Conservation (phyloP, 1,140 invertebrate genomes). For the Drosophila sp. region DNA sequence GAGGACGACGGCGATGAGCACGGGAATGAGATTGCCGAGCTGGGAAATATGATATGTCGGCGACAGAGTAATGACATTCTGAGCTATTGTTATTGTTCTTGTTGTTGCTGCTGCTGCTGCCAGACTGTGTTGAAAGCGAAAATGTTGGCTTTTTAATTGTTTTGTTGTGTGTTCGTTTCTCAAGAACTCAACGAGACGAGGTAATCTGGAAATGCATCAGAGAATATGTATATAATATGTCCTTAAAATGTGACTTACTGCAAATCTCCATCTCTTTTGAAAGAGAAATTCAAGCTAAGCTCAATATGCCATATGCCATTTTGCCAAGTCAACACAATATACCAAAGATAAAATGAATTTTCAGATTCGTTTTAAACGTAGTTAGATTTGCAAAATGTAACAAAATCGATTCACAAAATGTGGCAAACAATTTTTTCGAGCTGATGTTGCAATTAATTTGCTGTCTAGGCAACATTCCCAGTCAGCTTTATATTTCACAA, state of each 20-base stretch:
- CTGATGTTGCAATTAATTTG: constrained; percentile 54
- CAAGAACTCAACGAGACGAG: constrained; percentile 5
- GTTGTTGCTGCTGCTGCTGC: neutral
- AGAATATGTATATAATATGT: constrained; percentile 1
- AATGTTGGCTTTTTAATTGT: constrained; percentile 48
- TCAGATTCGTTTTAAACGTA: constrained; percentile 5
- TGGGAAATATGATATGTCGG: constrained; percentile 39
- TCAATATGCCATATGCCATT: neutral
- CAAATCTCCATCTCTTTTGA: constrained; percentile 7
- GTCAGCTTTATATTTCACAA: constrained; percentile 17
- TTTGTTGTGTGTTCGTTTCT: constrained; percentile 28
- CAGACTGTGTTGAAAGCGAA: constrained; percentile 44
- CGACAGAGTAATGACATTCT: constrained; percentile 69
- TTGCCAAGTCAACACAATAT: constrained; percentile 22
- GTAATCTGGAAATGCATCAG: constrained; percentile 25
- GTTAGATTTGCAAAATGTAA: constrained; percentile 21
- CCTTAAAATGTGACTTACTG: constrained; percentile 9
- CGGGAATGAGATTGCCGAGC: neutral
- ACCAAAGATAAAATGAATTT: constrained; percentile 10
- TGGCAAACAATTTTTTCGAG: constrained; percentile 35
- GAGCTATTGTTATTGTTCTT: constrained; percentile 39
- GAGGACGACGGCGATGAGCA: constrained; percentile 13
- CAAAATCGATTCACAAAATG: constrained; percentile 28
- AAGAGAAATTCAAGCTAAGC: constrained; percentile 10
- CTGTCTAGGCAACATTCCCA: constrained; percentile 12